A percentile compares a stretch with the other conserved stretches of the same genome.
These are phyloP conservation scores for Catharus ustulatus DNA, from an alignment of 2,797 vertebrate species.

Conservation along the genomic window DNA sequence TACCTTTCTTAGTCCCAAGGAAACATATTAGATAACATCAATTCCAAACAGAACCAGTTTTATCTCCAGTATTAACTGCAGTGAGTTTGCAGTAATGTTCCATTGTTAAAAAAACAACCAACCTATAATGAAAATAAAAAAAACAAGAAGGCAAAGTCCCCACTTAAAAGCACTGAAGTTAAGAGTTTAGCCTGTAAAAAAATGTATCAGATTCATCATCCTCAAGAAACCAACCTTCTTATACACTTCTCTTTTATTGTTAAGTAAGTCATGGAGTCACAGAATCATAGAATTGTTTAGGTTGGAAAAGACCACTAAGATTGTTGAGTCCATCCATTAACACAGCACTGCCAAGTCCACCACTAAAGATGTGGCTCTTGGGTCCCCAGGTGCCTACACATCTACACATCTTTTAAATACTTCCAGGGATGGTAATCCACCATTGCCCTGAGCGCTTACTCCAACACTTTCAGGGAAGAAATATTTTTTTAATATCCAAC, in stretches of 20 bases:
- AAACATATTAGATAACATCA: neutral
- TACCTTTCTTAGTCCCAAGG: neutral
- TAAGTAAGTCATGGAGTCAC: neutral
- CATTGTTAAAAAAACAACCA: neutral
- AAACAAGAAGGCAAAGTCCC: neutral
- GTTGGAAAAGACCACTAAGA: neutral
- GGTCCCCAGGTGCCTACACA: neutral
- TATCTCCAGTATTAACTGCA: neutral
- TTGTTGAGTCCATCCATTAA: neutral
- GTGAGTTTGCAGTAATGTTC: neutral
- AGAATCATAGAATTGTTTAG: neutral
- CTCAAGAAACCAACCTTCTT: neutral
- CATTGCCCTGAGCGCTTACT: neutral
- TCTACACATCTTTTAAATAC: neutral
- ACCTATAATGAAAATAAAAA: rapidly evolving
- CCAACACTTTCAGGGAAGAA: neutral
- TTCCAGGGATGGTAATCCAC: neutral
- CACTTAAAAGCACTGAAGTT: neutral
- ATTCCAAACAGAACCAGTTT: neutral
- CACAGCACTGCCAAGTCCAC: neutral
- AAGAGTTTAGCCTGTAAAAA: neutral
- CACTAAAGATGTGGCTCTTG: neutral
- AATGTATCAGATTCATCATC: neutral
- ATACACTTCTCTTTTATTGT: neutral
- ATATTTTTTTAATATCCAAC: neutral